Conservation (phyloP, 2,797 vertebrate genomes). For the Gallinago solitaria region DNA sequence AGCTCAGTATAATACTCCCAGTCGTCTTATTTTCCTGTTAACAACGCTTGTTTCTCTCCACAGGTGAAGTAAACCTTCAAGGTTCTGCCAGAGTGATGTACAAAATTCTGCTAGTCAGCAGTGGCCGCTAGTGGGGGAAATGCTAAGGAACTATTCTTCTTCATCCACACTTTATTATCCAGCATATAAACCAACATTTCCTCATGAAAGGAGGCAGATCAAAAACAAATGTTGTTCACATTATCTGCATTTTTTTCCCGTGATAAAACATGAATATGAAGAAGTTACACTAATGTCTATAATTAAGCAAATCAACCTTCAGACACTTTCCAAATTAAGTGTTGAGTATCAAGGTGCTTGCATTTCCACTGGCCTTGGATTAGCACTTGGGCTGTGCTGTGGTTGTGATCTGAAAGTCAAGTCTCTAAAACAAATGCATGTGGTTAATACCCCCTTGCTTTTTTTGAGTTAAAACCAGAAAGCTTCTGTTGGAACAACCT, state of each 20-base stretch:
- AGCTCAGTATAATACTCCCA: not conserved
- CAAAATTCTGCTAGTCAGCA: not conserved
- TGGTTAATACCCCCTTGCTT: accelerated
- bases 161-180: not conserved
- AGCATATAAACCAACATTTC: not conserved
- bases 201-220: not conserved
- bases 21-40: conserved; percentile 30
- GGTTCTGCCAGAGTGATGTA: not conserved
- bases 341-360: not conserved
- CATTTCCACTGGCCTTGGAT: not conserved
- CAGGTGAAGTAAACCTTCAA: not conserved
- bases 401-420: not conserved
- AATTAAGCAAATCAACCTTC: not conserved
- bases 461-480: not conserved
- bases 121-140: not conserved
- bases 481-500: not conserved
- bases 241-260: not conserved
- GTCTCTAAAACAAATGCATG: not conserved
- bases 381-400: not conserved
- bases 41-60: not conserved
- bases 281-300: not conserved
- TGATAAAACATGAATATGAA: not conserved
- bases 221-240: not conserved
- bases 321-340: not conserved
- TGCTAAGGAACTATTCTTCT: not conserved